Base-by-base conservation (phyloP, 2,797 vertebrate species). In the Acanthurus tractus region DNA sequence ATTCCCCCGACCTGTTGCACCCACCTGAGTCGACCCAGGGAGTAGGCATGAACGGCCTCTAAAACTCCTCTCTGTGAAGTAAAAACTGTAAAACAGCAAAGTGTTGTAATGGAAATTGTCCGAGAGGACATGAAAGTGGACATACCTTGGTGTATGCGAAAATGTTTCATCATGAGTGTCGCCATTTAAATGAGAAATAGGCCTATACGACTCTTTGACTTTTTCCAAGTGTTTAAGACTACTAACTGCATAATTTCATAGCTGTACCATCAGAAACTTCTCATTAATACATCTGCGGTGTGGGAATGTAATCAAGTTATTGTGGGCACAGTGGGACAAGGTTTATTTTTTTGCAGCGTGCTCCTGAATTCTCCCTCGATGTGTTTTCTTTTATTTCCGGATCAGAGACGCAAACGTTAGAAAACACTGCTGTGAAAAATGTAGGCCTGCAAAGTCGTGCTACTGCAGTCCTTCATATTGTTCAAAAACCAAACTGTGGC, bases 1-100 rank as follows among this genome's bases (percentile, higher is more conserved):
- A 97, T 86, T 98, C 98, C 54, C 98, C 98, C 15, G 97, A 99
- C 95, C 94, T 99, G 92, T 95, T 98, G 92, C 97, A 96, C 85
- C 94, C 95, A 55, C 91, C 96, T 0, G 97, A 98, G 85, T 89
- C 96, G 0, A 89, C 85, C 74, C 92, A 91, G 75, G 92, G 92
- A 61, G 83, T 91, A 6, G 92, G 90, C 79, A 92, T 95, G 84
- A 96, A 93, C 91, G 96, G 96, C 74, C 97, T 97, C 94, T 92
- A 96, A 96, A 62, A 34, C 54, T 93, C 93, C 69, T 53, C 86
- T 94, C 64, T 92, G 65, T 93, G 95, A 94, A 95, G 81, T 52
- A 23, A 54, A 69, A 57, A 79, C 63, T 64, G 62, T 38, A 53
- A 53, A 56, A 78, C 83, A 83, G 72, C 68, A 74, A 64, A 57